phyloP scores from a whole-genome alignment of 2,113 vertebrate genomes.

The Hippoglossus stenolepis region DNA sequence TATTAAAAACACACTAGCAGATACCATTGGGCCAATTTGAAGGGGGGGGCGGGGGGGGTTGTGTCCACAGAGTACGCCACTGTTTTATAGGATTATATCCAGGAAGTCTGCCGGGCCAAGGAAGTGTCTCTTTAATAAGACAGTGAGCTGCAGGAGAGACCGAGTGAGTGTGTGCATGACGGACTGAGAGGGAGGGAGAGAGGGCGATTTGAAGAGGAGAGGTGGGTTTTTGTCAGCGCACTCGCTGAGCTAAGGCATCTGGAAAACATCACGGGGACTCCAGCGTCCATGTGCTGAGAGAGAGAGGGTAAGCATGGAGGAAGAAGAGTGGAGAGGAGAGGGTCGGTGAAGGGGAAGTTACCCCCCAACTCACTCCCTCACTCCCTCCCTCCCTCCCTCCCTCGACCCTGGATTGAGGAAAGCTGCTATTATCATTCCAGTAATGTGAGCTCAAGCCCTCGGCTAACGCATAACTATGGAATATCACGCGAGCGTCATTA shows the following conservation, averaged over 20 bases:
- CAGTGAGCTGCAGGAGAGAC: slow-evolving; percentile 59
- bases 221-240: slow-evolving; percentile 58
- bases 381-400: neutral
- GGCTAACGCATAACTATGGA: slow-evolving; percentile 81
- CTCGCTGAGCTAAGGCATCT: slow-evolving; percentile 76
- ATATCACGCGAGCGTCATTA: slow-evolving; percentile 83
- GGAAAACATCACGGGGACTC: slow-evolving; percentile 81
- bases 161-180: slow-evolving; percentile 29
- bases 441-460: slow-evolving; percentile 80
- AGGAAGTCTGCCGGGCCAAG: slow-evolving; percentile 65
- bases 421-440: slow-evolving; percentile 84
- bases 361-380: neutral
- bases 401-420: slow-evolving; percentile 69
- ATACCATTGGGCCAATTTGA: slow-evolving; percentile 16
- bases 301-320: slow-evolving; percentile 56
- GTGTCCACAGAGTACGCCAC: slow-evolving; percentile 51
- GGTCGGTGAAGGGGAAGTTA: slow-evolving; percentile 57
- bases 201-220: slow-evolving; percentile 50
- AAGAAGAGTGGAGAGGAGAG: slow-evolving; percentile 58
- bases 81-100: slow-evolving; percentile 66
- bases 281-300: slow-evolving; percentile 71
- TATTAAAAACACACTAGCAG: slow-evolving; percentile 4
- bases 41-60: neutral
- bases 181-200: slow-evolving; percentile 42
- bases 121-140: slow-evolving; percentile 75